A percentile compares a stretch with the other conserved stretches of the same genome.
These are phyloP conservation scores for Elaphurus davidianus DNA, from an alignment of 2,113 vertebrate species.

Conservation along the genomic window DNA sequence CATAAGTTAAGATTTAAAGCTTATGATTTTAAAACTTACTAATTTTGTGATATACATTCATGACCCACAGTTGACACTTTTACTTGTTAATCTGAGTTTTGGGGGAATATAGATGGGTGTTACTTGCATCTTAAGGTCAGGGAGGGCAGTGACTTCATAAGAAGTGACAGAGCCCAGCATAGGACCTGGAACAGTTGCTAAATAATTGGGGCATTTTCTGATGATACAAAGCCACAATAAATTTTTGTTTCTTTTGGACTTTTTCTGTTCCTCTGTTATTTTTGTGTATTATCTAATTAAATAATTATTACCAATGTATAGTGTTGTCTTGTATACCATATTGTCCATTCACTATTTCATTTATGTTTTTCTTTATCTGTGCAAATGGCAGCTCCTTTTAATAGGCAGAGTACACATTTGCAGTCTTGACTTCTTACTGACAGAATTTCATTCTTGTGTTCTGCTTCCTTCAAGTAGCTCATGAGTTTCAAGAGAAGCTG, in stretches of 20 bases:
- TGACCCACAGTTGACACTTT: background rate
- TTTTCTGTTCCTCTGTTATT: background rate
- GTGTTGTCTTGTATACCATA: background rate
- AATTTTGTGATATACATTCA: background rate
- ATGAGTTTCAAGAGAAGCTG: background rate
- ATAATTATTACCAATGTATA: background rate
- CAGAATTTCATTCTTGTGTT: background rate
- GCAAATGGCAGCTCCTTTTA: background rate
- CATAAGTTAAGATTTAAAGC: background rate
- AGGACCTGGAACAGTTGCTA: background rate
- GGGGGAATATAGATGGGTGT: background rate
- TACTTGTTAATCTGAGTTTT: background rate
- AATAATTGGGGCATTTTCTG: background rate
- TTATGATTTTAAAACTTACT: background rate
- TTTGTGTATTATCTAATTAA: background rate
- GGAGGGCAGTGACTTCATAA: background rate
- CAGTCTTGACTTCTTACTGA: background rate
- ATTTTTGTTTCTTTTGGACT: background rate
- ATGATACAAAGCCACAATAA: background rate
- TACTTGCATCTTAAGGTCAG: background rate
- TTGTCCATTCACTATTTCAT: background rate
- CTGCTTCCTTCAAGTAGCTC: background rate
- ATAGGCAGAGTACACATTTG: background rate
- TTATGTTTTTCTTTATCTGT: background rate
- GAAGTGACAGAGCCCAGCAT: background rate